Conservation (phyloP, 2,888 invertebrate genomes). For the Metalampra italica region DNA sequence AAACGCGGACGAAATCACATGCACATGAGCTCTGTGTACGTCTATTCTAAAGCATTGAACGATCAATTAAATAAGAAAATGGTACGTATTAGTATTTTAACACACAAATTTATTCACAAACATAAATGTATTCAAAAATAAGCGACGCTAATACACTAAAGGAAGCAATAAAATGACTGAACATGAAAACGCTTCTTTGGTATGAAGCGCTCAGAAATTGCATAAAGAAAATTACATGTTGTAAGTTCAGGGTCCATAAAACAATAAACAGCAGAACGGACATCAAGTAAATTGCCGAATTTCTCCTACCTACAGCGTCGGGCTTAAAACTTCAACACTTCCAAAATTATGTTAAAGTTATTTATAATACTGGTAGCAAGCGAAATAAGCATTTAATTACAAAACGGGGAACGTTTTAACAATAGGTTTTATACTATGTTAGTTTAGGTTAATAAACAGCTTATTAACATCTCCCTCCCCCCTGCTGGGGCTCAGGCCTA, state of each 20-base stretch:
- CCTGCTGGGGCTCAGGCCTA: too few species aligned
- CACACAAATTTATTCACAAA: conserved; percentile 15
- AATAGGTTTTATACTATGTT: too few species aligned
- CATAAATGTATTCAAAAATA: conserved; percentile 21
- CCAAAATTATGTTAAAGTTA: conserved; percentile 13
- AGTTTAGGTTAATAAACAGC: too few species aligned
- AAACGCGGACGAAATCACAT: too few species aligned
- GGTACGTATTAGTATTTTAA: not conserved
- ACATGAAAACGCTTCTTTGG: conserved; percentile 25
- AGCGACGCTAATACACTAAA: conserved; percentile 17
- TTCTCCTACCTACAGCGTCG: conserved; percentile 22
- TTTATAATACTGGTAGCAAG: conserved; percentile 7
- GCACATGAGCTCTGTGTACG: too few species aligned
- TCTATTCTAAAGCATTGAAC: too few species aligned
- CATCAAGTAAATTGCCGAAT: conserved; percentile 34
- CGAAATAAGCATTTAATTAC: not conserved
- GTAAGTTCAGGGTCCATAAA: conserved; percentile 29
- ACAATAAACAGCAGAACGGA: conserved; percentile 29
- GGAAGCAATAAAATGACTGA: conserved; percentile 22
- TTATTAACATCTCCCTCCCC: too few species aligned
- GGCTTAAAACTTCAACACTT: conserved; percentile 20
- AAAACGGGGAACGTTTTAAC: too few species aligned
- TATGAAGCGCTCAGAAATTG: conserved; percentile 25
- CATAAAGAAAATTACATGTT: conserved; percentile 25
- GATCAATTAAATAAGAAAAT: too few species aligned